These are phyloP conservation scores for Graptemys geographica DNA, from an alignment of 2,797 vertebrate species.

Conservation along the genomic window DNA sequence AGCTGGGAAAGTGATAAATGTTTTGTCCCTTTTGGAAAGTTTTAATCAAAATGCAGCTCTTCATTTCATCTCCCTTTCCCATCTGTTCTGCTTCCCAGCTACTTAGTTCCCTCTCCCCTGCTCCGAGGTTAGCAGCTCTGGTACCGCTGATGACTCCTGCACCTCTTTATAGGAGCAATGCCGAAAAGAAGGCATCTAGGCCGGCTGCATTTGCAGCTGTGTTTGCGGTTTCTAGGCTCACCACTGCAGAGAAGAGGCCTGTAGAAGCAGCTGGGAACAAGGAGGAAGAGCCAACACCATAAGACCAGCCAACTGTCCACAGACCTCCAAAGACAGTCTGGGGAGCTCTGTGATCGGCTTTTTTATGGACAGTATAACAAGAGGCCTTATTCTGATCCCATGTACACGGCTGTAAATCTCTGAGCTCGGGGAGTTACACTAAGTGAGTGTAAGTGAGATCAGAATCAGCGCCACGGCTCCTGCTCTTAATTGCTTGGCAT, in stretches of 20 bases:
- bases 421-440: background rate
- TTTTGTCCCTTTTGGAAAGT: background rate
- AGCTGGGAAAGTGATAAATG: background rate
- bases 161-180: background rate
- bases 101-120: background rate
- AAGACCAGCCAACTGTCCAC: background rate
- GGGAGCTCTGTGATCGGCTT: background rate
- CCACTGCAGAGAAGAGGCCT: constrained; percentile 7
- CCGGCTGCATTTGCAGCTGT: background rate
- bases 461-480: background rate
- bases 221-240: constrained; percentile 17
- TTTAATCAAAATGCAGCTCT: background rate
- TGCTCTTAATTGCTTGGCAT: constrained; percentile 30
- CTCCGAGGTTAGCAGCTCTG: background rate
- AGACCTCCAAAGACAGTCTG: background rate
- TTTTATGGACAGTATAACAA: background rate
- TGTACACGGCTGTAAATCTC: background rate
- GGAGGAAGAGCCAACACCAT: background rate
- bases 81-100: background rate
- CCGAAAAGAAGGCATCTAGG: background rate
- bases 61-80: background rate
- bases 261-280: constrained; percentile 17
- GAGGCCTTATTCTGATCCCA: background rate
- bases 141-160: background rate
- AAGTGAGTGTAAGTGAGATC: background rate